These are phyloP conservation scores for Cercocebus atys DNA, from an alignment of 2,113 vertebrate species.

Conservation along the genomic window DNA sequence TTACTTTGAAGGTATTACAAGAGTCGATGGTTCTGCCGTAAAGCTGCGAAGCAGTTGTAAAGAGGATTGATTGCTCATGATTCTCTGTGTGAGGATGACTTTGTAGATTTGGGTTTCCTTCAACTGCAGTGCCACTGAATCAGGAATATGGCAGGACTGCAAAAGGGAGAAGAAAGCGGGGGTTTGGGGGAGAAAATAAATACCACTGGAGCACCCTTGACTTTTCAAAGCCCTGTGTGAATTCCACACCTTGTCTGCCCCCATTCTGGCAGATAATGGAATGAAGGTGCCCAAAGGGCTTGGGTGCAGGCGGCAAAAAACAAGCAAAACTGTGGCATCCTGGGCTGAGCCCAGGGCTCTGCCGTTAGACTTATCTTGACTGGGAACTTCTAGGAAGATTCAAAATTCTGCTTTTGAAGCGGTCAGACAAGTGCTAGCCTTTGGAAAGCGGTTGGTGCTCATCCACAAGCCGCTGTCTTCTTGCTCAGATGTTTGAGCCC, in stretches of 20 bases:
- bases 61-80: fast-evolving
- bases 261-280: fast-evolving
- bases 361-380: fast-evolving
- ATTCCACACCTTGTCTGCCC: fast-evolving
- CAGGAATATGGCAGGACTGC: fast-evolving
- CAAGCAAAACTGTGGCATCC: fast-evolving
- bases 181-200: fast-evolving
- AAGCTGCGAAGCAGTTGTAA: fast-evolving
- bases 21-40: fast-evolving
- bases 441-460: background rate
- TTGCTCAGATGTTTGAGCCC: background rate
- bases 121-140: fast-evolving
- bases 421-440: background rate
- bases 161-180: background rate
- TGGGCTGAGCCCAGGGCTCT: too few relatives aligned
- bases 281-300: too few relatives aligned
- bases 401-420: background rate
- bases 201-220: fast-evolving
- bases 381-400: background rate
- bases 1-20: background rate
- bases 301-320: background rate
- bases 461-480: background rate
- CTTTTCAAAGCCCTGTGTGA: fast-evolving
- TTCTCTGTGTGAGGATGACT: background rate
- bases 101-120: background rate